Conservation (phyloP, 2,113 vertebrate genomes). For the Dascyllus trimaculatus region DNA sequence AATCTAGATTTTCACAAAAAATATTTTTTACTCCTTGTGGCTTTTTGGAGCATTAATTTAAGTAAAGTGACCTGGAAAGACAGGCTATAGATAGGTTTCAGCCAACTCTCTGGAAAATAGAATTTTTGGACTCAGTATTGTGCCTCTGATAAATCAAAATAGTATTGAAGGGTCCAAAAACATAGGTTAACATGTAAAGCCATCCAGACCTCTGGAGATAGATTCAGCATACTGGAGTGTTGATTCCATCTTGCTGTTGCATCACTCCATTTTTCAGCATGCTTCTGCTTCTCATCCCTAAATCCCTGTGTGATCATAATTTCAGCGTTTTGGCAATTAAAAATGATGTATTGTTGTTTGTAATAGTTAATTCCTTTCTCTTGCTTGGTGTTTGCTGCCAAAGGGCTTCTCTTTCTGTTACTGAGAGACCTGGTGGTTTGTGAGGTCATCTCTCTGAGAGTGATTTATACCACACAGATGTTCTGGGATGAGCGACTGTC, state of each 20-base stretch:
- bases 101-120: not conserved
- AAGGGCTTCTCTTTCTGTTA: constrained; percentile 55
- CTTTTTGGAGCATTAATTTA: not conserved
- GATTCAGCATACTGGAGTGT: constrained; percentile 34
- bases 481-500: constrained; percentile 55
- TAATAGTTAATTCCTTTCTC: constrained; percentile 43
- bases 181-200: constrained; percentile 13
- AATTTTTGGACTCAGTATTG: constrained; percentile 12
- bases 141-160: constrained; percentile 15
- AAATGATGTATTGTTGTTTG: constrained; percentile 61
- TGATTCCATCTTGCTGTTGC: constrained; percentile 44
- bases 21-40: not conserved
- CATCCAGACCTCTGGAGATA: constrained; percentile 29
- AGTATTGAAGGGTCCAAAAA: not conserved
- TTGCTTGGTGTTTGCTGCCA: constrained; percentile 38
- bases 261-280: constrained; percentile 35
- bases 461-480: constrained; percentile 79
- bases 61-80: not conserved
- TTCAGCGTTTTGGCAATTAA: constrained; percentile 59
- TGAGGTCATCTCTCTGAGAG: constrained; percentile 56
- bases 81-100: not conserved
- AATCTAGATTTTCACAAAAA: not conserved
- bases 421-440: constrained; percentile 54
- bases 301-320: constrained; percentile 55
- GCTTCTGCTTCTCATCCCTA: constrained; percentile 36